Conservation (phyloP, 2,113 vertebrate species). For the Ptilonorhynchus violaceus region DNA sequence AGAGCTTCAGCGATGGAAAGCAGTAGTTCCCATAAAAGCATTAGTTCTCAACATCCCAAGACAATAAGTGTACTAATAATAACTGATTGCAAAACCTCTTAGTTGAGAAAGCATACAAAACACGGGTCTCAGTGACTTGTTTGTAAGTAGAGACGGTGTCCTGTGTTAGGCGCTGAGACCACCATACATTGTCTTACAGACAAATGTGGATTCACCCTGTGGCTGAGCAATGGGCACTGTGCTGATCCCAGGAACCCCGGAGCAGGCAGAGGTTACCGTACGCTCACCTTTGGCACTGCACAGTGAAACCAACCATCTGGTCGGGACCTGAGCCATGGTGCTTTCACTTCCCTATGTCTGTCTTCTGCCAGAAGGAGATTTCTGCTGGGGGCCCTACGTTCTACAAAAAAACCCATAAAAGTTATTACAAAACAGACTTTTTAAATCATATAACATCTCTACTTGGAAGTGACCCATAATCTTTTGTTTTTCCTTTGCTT, state of each 20-base stretch:
- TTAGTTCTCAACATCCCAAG: neutral
- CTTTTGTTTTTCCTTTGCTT: neutral
- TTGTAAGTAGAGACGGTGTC: neutral
- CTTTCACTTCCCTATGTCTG: neutral
- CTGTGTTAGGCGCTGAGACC: neutral
- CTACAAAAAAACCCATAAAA: neutral
- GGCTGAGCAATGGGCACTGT: neutral
- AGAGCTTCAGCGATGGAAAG: neutral
- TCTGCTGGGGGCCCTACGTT: neutral
- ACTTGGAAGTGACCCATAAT: neutral
- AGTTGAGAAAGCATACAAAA: neutral
- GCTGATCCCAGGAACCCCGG: rapidly evolving
- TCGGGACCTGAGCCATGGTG: neutral
- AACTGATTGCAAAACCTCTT: neutral
- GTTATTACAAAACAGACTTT: neutral
- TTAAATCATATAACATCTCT: neutral
- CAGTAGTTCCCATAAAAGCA: neutral
- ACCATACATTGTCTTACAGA: neutral
- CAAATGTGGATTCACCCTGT: neutral
- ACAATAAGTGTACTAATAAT: neutral
- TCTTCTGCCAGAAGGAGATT: neutral
- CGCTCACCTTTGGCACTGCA: neutral
- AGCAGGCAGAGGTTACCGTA: rapidly evolving
- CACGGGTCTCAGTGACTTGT: neutral
- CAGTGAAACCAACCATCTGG: neutral